phyloP scores from a whole-genome alignment of 1,140 invertebrate species.

The Mizuhopecten yessoensis region DNA sequence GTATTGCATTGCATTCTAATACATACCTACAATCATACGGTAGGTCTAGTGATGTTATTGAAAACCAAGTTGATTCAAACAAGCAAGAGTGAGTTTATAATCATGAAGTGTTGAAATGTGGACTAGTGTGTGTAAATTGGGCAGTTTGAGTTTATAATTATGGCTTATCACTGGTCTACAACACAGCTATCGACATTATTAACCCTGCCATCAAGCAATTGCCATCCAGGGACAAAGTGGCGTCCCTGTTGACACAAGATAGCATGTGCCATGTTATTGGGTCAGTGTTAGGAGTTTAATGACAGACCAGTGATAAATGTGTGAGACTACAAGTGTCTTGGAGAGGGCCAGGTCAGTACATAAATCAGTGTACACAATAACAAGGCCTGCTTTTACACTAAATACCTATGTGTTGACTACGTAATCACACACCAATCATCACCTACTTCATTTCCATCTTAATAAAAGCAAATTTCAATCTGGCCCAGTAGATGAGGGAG shows the following conservation, averaged over 20 bases:
- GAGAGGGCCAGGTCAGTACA: background rate
- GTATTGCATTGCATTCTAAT: background rate
- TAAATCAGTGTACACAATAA: background rate
- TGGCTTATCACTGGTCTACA: background rate
- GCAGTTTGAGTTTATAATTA: slow-evolving; percentile 18
- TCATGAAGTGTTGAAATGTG: background rate
- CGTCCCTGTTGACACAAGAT: background rate
- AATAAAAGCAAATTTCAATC: no score
- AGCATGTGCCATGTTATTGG: background rate
- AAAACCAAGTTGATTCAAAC: background rate
- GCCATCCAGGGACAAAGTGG: background rate
- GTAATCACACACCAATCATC: background rate
- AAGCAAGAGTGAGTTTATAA: no score
- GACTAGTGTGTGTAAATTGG: slow-evolving; percentile 23
- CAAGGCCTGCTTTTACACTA: background rate
- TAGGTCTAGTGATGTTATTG: background rate
- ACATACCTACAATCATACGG: background rate
- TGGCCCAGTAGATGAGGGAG: no score
- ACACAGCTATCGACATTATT: background rate
- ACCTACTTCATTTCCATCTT: background rate
- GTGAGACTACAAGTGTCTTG: slow-evolving; percentile 23
- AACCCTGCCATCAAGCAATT: slow-evolving; percentile 32
- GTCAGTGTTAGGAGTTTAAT: background rate
- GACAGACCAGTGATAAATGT: slow-evolving; percentile 30
- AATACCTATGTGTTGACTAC: background rate